Base-by-base conservation (phyloP, 2,113 vertebrate species). In the Gambusia holbrooki region DNA sequence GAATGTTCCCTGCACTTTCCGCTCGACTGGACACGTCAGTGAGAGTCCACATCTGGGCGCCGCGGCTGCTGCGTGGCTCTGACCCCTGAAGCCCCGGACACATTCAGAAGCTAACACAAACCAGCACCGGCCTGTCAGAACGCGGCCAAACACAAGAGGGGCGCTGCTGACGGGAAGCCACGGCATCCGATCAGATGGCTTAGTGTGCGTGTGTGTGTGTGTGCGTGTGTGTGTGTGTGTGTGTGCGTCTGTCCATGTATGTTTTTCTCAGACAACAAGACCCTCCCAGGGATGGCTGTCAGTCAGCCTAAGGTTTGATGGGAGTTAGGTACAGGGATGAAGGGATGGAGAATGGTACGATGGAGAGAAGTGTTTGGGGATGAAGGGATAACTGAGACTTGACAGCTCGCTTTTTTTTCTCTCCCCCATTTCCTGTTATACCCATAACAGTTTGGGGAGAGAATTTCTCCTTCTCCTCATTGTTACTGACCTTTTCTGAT, bases 71-170 rank as follows among this genome's bases (percentile, higher is more conserved):
- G 83, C 19, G 70, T 51, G 3, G 71, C 81, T 80, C 77, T 80
- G 88, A 91, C 84, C 90, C 87, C 71, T 62, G 76, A 79, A 89
- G 90, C 79, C 80, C 79, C 9, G 17, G 72, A 86, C 85, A 62
- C 85, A 74, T 76, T 79, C 72, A 62, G 86, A 72, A 70, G 68
- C 77, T 65, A 76, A 69, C 82, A 60, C 77, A 73, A 77, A 48
- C 79, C 89, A 83, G 84, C 87, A 63, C 33, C 40, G 30, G 81
- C 84, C 90, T 92, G 89, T 90, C 87, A 92, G 86, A 86, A 88
- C 35, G 45, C 76, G 82, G 66, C 72, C 25, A 67, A 85, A 88
- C 77, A 85, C 74, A 69, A 72, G 81, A 67, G 77, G 61, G 54
- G 83, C 81, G 51, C 58, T 2, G 71, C 84, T 85, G 85, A 87